Evolutionary conservation across 2,113 vertebrate genomes (phyloP), one percentile per base, ranked within the genome.

Genomic region (Peromyscus polionotus): DNA sequence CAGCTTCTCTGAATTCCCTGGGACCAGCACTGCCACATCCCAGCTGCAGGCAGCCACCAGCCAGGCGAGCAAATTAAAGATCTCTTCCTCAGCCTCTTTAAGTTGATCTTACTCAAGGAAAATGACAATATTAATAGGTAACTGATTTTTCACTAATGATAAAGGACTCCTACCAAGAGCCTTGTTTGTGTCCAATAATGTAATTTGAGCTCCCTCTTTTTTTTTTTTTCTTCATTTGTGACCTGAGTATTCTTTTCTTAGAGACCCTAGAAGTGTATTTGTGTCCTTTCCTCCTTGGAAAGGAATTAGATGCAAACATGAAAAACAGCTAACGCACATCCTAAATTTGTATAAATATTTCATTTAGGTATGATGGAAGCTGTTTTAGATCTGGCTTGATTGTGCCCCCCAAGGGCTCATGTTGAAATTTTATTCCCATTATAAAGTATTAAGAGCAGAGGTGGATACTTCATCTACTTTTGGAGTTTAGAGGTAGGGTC

Each of bases 111-210:
- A 87, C 80, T 42, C 42, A 76, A 70, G 88, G 95, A 97, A 95
- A 98, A 98, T 98, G 98, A 97, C 84, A 98, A 98, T 98, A 98
- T 98, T 98, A 98, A 98, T 97, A 98, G 97, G 97, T 96, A 97
- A 98, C 95, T 94, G 96, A 96, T 96, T 98, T 98, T 97, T 98
- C 97, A 93, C 94, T 98, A 98, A 98, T 98, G 97, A 98, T 94
- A 97, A 97, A 98, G 90, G 95, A 90, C 92, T 97, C 94, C 45
- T 75, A 97, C 95, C 94, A 97, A 95, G 98, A 98, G 95, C 68
- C 45, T 94, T 92, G 93, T 98, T 93, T 89, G 92, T 94, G 92
- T 83, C 96, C 84, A 97, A 28, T 91, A 97, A 98, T 80, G 96
- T 96, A 98, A 97, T 83, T 95, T 92, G 91, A 72, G 96, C 94